Base-by-base conservation (phyloP, 1,140 invertebrate species). In the Calycopis cecrops region DNA sequence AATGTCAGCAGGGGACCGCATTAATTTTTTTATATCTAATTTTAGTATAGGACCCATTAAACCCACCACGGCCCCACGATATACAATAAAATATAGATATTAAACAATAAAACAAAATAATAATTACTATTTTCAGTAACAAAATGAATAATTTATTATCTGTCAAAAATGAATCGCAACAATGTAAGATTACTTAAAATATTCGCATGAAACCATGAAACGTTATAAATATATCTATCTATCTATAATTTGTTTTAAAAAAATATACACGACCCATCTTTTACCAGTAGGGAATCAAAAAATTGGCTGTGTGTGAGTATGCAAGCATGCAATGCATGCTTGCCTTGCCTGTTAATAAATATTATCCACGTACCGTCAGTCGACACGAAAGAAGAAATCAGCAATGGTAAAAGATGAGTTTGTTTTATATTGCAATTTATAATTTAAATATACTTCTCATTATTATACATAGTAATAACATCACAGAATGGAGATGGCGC, bases 71-170 rank as follows among this genome's bases (percentile, higher is more conserved):
- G 14, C 17, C 40, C 40, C 9, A 16, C 8, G 40, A 44, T 44
- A 44, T 44, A 44, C 17, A 44, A 44, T 44, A 44, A 44, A 44
- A 44, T 44, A 44, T 44, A 44, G 40, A 44, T 12, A 44, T 17
- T 44, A 44, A 16, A 9, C 4, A 9, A 14, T 14, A 16, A 17
- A 44, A 44, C 17, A 44, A 44, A 44, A 16, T 18, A 44, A 44
- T 44, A 1, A 14, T 14, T 12, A 44, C 6, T 6, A 44, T 42
- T 28, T 6, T 28, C 21, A 40, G 34, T 44, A 18, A 44, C 4
- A 44, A 16, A 16, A 44, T 14, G 6, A 3, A 28, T 28, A 28
- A 28, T 28, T 28, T 28, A n/a, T 28, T 3, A 6, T 2, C 2
- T 28, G 21, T 28, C 6, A 28, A 28, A 28, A 28, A 28, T 28